Evolutionary conservation across 2,888 invertebrate species (phyloP), one percentile per base, ranked within the genome.

Genomic region (Galeruca laticollis): DNA sequence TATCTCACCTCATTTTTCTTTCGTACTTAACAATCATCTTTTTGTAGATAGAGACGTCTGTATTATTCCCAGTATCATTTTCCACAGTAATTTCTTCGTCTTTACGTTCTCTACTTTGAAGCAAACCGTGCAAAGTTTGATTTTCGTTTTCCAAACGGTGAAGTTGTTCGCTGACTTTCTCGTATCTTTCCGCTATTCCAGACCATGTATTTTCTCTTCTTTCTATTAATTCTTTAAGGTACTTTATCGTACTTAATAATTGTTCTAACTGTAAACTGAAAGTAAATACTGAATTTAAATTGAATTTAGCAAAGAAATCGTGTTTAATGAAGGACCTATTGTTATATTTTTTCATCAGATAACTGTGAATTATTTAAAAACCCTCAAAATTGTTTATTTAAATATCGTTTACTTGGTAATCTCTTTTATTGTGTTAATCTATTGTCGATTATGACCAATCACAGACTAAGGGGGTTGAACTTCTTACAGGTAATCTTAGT

Each of bases 1-100:
- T 56, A 20, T 67, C 35, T 26, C 68, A 77, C 78, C 78, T 77
- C 40, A 79, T 72, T 68, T 75, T 75, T 62, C 76, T 80, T 69
- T 80, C 80, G 51, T 79, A 74, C 77, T 83, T 83, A 6, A 80
- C 72, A 40, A 83, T 79, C 52, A 83, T 82, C 64, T 80, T 80
- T 72, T 79, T 82, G 68, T 82, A 73, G 20, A 77, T 72, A 2
- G 56, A 21, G 13, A 60, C 10, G 15, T 72, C 72, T 2, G 33
- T 15, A 40, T 60, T 64, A n/a, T 21, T 6, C 2, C 6, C 26
- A 13, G 35, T n/a, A 9, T 60, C 31, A 11, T 57, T 57, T 21
- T 35, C 40, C 1, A 20, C 20, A 35, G 26, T 33, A 2, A 15
- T 60, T 26, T 47, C 60, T 11, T 62, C 54, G 8, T 43, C 49